Conservation (phyloP, 1,140 invertebrate species). For the Bombus affinis region DNA sequence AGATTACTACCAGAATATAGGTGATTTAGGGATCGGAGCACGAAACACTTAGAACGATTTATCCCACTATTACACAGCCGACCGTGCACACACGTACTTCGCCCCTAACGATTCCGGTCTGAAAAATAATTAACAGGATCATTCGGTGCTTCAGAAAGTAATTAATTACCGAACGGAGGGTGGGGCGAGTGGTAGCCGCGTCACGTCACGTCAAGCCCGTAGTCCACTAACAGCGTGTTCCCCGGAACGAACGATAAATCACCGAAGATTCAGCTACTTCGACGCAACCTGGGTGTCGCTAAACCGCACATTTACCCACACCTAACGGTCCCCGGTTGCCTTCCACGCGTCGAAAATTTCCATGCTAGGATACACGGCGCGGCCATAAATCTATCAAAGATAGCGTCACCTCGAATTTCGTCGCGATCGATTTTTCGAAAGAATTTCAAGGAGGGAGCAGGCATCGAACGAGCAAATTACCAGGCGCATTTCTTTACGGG, state of each 20-base stretch:
- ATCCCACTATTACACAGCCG: background rate
- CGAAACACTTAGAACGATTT: slow-evolving; percentile 3
- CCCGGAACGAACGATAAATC: slow-evolving; percentile 42
- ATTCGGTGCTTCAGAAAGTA: slow-evolving; percentile 31
- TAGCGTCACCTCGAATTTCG: slow-evolving; percentile 49
- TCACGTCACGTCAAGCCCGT: slow-evolving; percentile 16
- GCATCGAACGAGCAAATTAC: slow-evolving; percentile 19
- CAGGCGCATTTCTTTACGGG: slow-evolving; percentile 26
- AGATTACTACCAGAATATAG: background rate
- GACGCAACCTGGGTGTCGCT: slow-evolving; percentile 44
- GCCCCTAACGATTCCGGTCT: background rate
- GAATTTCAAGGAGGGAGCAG: slow-evolving; percentile 18
- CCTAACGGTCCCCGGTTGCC: slow-evolving; percentile 19
- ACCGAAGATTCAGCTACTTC: slow-evolving; percentile 50
- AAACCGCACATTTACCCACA: slow-evolving; percentile 41
- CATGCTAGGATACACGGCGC: slow-evolving; percentile 53
- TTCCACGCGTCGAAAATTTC: slow-evolving; percentile 59
- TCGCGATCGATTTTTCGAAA: slow-evolving; percentile 53
- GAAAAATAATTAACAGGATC: slow-evolving; percentile 46
- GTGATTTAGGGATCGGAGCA: background rate
- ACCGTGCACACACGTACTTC: background rate
- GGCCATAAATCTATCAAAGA: slow-evolving; percentile 42
- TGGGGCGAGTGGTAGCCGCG: slow-evolving; percentile 16
- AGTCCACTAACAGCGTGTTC: slow-evolving; percentile 33
- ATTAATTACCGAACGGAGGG: slow-evolving; percentile 40